Evolutionary conservation across 2,888 invertebrate genomes (phyloP), one percentile per base, ranked within the genome.

Genomic region (Lepidochitona cinerea): DNA sequence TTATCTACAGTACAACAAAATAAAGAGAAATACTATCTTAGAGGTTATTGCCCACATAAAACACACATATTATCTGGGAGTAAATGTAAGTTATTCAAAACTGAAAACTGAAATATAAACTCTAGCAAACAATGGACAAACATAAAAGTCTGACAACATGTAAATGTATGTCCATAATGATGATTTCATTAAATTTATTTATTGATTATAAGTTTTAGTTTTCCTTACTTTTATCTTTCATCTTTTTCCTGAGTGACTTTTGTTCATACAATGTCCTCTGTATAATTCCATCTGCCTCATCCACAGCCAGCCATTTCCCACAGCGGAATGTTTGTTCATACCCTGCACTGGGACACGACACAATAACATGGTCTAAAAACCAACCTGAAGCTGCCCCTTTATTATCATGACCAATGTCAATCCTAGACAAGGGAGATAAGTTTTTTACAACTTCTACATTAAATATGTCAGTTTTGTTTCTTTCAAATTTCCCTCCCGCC

Each of bases 391-490:
- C 88, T 0, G 84, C 72, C 0, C 90, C 90, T 37, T 79, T 81
- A 79, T 91, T 85, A 76, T 91, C 90, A 80, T 91, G 91, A 1
- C 91, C 90, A 4, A 90, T 82, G 64, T 89, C 88, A 33, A 91
- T 79, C 68, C 83, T 81, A 0, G 87, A 83, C 59, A 90, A 75
- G 0, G 90, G 90, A 75, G 89, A 89, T 66, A 90, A 59, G 78
- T 84, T 78, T 23, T 82, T 84, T 5, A 81, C 84, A 1, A 90
- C 84, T 49, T 88, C 88, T 37, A 91, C 85, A 33, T 87, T 87
- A 75, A 90, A 89, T 32, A 88, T 82, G 74, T 90, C 89, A 0
- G 88, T 87, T 72, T 84, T 82, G 36, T 84, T 87, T 18, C 88
- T 80, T 70, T 88, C 82, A 80, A 90, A 91, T 36, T 87, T 86